Conservation (phyloP, 2,113 vertebrate species). For the Herpailurus yagouaroundi region DNA sequence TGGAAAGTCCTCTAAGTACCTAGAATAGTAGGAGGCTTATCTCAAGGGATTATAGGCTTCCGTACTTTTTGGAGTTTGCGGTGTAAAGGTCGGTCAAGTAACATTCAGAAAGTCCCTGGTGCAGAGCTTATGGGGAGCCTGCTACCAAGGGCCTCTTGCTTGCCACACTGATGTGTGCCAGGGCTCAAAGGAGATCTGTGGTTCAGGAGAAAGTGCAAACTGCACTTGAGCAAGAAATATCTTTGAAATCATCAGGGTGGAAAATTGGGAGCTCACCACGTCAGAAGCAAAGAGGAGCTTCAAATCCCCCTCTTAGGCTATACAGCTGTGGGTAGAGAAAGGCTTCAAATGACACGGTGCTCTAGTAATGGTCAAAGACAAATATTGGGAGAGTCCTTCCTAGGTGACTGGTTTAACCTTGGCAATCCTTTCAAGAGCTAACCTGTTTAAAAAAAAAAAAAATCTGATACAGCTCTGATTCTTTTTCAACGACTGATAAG, state of each 20-base stretch:
- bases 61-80: not conserved
- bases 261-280: not conserved
- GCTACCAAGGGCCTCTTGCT: not conserved
- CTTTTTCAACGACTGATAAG: not conserved
- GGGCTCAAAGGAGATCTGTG: not conserved
- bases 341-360: not conserved
- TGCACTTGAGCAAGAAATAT: not conserved
- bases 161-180: rapidly evolving
- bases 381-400: not conserved
- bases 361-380: not conserved
- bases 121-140: not conserved
- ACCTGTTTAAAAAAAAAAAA: not conserved
- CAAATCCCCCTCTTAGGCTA: not conserved
- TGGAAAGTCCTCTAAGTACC: not conserved
- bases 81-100: not conserved
- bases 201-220: not conserved
- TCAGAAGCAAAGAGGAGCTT: not conserved
- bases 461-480: not conserved
- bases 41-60: not conserved
- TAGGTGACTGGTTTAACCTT: not conserved
- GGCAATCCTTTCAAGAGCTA: not conserved
- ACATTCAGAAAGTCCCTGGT: not conserved
- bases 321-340: not conserved
- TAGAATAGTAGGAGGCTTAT: not conserved
- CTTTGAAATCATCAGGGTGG: not conserved